These are phyloP conservation scores for Acrocyrtus sp. DNA, from an alignment of 2,888 invertebrate genomes.

Conservation along the genomic window DNA sequence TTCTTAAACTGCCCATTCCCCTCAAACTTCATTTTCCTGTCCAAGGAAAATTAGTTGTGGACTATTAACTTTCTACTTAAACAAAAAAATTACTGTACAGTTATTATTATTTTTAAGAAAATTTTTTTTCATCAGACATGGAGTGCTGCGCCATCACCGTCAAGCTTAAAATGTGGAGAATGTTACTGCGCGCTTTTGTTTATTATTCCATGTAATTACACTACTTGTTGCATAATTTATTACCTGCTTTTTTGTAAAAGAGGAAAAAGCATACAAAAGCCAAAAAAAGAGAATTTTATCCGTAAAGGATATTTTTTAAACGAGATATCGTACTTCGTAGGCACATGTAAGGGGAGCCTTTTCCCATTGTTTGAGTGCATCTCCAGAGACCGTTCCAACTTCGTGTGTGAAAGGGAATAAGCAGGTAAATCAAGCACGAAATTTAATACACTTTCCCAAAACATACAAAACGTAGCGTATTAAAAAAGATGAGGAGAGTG, in stretches of 20 bases:
- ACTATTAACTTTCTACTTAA: not conserved
- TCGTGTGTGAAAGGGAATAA: slow-evolving; percentile 7
- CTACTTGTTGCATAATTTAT: not conserved
- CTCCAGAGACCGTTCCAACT: not conserved
- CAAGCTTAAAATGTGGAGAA: not conserved
- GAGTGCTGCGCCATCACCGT: not conserved
- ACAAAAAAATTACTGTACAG: not conserved
- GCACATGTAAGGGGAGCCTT: not conserved
- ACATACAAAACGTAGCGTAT: too few relatives aligned
- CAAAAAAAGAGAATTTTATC: not conserved
- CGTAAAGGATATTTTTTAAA: not conserved
- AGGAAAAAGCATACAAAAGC: not conserved
- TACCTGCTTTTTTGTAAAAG: not conserved
- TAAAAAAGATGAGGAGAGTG: too few relatives aligned
- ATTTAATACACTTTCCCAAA: slow-evolving; percentile 15
- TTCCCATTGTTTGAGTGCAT: not conserved
- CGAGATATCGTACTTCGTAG: not conserved
- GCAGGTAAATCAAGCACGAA: slow-evolving; percentile 24
- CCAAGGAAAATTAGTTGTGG: not conserved
- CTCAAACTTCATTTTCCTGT: too few relatives aligned
- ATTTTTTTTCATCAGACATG: not conserved
- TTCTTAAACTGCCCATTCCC: too few relatives aligned
- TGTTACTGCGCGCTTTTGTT: not conserved
- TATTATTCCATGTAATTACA: not conserved
- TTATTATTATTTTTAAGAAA: not conserved